A percentile compares a stretch with the other conserved stretches of the same genome.
phyloP scores from a whole-genome alignment of 1,140 invertebrate species.

The Probaryconus sp. region DNA sequence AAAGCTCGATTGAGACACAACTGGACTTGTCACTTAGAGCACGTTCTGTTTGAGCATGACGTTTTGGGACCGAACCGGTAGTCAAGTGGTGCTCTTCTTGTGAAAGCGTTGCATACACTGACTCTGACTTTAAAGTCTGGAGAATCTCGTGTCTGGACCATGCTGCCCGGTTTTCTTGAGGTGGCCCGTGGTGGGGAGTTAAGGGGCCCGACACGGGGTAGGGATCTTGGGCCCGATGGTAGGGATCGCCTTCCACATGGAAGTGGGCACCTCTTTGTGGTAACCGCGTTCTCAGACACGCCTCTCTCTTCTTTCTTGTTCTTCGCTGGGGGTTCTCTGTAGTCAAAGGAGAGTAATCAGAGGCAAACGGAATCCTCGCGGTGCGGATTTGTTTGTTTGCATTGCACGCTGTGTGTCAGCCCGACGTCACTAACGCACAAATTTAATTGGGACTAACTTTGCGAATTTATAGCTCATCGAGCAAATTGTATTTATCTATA shows the following conservation, averaged over 20 bases:
- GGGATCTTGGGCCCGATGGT: conserved; percentile 65
- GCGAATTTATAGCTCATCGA: conserved; percentile 10
- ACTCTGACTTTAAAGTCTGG: conserved; percentile 66
- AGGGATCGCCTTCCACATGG: conserved; percentile 63
- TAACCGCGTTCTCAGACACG: conserved; percentile 74
- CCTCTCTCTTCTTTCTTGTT: conserved; percentile 67
- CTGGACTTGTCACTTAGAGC: conserved; percentile 23
- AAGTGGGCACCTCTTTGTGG: conserved; percentile 75
- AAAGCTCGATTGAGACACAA: neutral
- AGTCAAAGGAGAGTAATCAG: conserved; percentile 41
- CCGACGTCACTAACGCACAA: conserved; percentile 39
- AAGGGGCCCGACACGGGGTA: conserved; percentile 60
- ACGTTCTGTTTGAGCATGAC: conserved; percentile 9
- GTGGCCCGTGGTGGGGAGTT: conserved; percentile 64
- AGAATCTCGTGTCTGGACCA: conserved; percentile 76
- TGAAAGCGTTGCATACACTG: conserved; percentile 75
- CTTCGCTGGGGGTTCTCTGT: conserved; percentile 68
- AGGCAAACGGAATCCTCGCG: conserved; percentile 33
- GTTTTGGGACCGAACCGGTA: conserved; percentile 13
- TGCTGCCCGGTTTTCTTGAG: conserved; percentile 74
- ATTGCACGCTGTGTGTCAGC: conserved; percentile 43
- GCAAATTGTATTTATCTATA: no score
- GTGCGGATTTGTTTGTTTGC: conserved; percentile 44
- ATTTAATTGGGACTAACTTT: conserved; percentile 14
- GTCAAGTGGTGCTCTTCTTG: conserved; percentile 63